Base-by-base conservation (phyloP, 2,797 vertebrate genomes). In the Mormyrops attenuatus region DNA sequence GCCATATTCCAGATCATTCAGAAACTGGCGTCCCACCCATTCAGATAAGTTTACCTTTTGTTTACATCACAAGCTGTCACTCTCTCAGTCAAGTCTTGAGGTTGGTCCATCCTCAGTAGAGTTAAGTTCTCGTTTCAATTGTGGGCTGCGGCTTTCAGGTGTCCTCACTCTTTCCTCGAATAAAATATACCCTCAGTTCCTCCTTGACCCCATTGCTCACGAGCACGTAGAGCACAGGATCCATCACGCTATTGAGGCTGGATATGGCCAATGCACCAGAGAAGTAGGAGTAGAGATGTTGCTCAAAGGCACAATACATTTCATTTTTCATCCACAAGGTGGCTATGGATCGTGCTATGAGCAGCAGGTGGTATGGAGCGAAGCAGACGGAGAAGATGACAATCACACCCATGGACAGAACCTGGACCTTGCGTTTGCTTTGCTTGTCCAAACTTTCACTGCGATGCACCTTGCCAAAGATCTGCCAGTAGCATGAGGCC, bases 171-270 rank as follows among this genome's bases (percentile, higher is more conserved):
- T 22, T 88, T 0, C 3, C 5, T 13, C 88, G 89, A 53, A 44
- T 89, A 30, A 94, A 95, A 89, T 86, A 94, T 13, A 90, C 34
- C 50, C 55, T 92, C 9, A 94, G 22, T 38, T 95, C 94, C 34
- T 96, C 93, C 69, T 91, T 93, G 3, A 95, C 92, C 0, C 94
- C 92, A 0, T 96, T 95, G 90, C 96, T 96, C 91, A 95, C 94
- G 89, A 97, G 88, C 66, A 95, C 95, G 47, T 97, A 97, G 13
- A 97, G 93, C 88, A 97, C 93, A 0, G 96, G 96, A 92, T 97
- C 96, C 89, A 96, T 93, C 85, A 96, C 92, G 0, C 95, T 94
- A 94, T 97, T 97, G 50, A 97, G 92, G 92, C 95, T 96, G 91
- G 95, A 96, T 89, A 97, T 60, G 0, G 95, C 96, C 88, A 96